Evolutionary conservation across 2,797 vertebrate species (phyloP).

Genomic region (Hydrocynus forskahlii): DNA sequence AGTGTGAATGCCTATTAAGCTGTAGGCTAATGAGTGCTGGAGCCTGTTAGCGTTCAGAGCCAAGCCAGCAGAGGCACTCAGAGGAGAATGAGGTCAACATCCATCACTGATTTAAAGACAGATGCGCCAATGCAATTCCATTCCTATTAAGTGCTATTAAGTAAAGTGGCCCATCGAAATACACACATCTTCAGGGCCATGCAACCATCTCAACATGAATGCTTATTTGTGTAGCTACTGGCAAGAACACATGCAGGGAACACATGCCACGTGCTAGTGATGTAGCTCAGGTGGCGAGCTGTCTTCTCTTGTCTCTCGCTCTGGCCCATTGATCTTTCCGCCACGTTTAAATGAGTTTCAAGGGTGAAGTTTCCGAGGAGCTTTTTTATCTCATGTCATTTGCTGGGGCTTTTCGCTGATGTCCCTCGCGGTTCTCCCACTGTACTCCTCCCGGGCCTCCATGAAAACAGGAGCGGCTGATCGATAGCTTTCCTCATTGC

Average conservation of each 20-base stretch:
- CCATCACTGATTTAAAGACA: constrained; percentile 10
- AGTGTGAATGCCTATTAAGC: background rate
- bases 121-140: constrained; percentile 1
- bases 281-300: background rate
- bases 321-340: constrained; percentile 28
- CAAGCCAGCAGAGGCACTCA: background rate
- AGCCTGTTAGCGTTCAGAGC: background rate
- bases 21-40: background rate
- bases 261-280: background rate
- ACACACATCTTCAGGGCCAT: background rate
- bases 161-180: background rate
- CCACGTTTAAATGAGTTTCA: constrained; percentile 40
- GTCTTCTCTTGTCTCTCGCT: background rate
- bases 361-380: constrained; percentile 28
- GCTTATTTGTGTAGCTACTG: constrained; percentile 10
- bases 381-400: constrained; percentile 54
- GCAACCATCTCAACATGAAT: background rate
- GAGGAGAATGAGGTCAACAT: background rate
- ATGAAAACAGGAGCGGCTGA: constrained; percentile 55
- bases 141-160: constrained; percentile 14
- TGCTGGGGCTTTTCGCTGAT: constrained; percentile 39
- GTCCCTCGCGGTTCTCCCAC: constrained; percentile 32
- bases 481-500: constrained; percentile 66
- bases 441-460: constrained; percentile 56
- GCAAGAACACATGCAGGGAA: background rate